A percentile compares a stretch with the other conserved stretches of the same genome.
phyloP scores from a whole-genome alignment of 2,888 invertebrate species.

The Eurytoma californica region DNA sequence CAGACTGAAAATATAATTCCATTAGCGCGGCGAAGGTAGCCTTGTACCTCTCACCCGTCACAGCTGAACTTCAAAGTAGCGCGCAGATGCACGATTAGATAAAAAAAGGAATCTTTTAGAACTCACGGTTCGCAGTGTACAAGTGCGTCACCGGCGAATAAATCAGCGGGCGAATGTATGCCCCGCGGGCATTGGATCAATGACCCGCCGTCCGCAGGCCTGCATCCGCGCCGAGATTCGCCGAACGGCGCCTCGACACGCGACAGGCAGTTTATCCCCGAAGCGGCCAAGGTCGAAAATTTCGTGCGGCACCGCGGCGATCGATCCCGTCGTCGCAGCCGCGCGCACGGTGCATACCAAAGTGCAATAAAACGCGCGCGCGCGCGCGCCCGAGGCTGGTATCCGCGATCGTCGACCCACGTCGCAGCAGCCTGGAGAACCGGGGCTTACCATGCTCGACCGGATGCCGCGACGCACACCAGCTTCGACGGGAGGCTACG shows the following conservation, averaged over 20 bases:
- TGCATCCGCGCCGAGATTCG: neutral
- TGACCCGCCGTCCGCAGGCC: neutral
- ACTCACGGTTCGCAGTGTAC: neutral
- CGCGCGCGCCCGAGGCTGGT: neutral
- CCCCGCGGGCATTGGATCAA: constrained; percentile 34
- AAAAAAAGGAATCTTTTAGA: neutral
- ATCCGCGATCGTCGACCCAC: constrained; percentile 32
- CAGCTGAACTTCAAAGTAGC: no score
- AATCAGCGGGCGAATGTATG: neutral
- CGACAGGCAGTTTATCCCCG: constrained; percentile 45
- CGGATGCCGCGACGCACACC: neutral
- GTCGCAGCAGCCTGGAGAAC: neutral
- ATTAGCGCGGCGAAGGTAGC: no score
- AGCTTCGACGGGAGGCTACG: neutral
- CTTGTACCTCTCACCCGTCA: no score
- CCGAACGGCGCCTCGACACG: constrained; percentile 50
- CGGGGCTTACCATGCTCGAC: neutral
- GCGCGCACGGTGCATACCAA: neutral
- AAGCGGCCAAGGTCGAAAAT: constrained; percentile 57
- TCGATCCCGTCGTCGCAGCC: neutral
- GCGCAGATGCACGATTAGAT: no score
- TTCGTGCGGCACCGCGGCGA: constrained; percentile 20
- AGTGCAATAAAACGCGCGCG: neutral
- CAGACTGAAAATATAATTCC: neutral
- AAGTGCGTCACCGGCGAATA: neutral